Conservation (phyloP, 2,113 vertebrate species). For the Nansenia antarctica region DNA sequence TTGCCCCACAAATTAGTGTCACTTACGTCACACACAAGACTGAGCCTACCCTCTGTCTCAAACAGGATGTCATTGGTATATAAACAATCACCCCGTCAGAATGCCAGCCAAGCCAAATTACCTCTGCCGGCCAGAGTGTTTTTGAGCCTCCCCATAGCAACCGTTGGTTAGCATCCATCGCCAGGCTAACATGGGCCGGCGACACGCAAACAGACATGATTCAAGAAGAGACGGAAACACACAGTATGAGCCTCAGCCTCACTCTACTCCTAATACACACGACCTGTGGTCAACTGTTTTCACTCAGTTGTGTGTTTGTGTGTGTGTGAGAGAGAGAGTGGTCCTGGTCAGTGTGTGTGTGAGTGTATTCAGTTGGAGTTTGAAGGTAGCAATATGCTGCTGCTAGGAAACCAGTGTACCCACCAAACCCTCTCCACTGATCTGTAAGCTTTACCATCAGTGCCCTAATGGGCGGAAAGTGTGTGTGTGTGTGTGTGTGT, state of each 20-base stretch:
- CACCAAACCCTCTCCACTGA: not conserved
- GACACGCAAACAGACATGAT: constrained; percentile 13
- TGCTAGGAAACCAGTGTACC: not conserved
- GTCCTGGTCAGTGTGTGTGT: not conserved
- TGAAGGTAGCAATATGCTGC: not conserved
- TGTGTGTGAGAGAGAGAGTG: not conserved
- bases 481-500: constrained; percentile 13
- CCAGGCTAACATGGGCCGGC: constrained; percentile 21
- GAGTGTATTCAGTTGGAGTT: not conserved
- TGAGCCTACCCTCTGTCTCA: constrained; percentile 44
- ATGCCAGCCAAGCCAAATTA: constrained; percentile 52
- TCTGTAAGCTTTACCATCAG: not conserved
- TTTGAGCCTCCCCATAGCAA: constrained; percentile 56
- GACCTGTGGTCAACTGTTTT: too few species aligned
- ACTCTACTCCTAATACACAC: too few species aligned
- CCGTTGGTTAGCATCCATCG: constrained; percentile 38
- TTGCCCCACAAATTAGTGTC: constrained; percentile 47
- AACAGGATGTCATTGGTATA: constrained; percentile 52
- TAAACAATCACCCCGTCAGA: constrained; percentile 54
- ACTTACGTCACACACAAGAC: constrained; percentile 52
- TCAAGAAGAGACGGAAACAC: not conserved
- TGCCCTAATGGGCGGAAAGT: not conserved
- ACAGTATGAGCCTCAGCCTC: not conserved
- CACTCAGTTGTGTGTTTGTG: too few species aligned
- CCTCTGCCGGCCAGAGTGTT: constrained; percentile 44